phyloP scores from a whole-genome alignment of 1,140 invertebrate genomes.

The Maniola jurtina region DNA sequence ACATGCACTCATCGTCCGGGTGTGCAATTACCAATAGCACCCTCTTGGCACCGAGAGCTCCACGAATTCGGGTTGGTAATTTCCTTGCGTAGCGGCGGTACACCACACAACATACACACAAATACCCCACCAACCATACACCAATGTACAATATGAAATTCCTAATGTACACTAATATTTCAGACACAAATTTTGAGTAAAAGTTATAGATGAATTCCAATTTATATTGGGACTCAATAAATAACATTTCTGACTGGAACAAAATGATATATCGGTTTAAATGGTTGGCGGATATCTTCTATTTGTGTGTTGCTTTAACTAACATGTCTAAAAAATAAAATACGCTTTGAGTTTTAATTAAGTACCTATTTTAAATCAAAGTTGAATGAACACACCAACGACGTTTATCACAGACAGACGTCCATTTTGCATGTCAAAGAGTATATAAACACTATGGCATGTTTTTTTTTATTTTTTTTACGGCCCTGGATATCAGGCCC shows the following conservation, averaged over 20 bases:
- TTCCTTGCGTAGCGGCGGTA: constrained; percentile 68
- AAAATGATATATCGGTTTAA: constrained; percentile 13
- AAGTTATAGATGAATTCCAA: constrained; percentile 58
- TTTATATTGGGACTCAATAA: constrained; percentile 44
- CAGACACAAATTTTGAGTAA: constrained; percentile 61
- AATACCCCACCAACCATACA: constrained; percentile 65
- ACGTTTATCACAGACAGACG: too few relatives aligned
- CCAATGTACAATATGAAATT: constrained; percentile 68
- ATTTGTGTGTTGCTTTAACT: constrained; percentile 10
- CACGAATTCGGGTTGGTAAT: constrained; percentile 59
- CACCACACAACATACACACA: constrained; percentile 65
- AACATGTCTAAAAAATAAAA: not conserved
- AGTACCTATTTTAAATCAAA: not conserved
- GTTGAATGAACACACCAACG: not conserved
- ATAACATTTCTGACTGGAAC: constrained; percentile 72
- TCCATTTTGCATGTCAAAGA: too few relatives aligned
- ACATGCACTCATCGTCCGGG: constrained; percentile 99
- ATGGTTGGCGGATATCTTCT: not conserved
- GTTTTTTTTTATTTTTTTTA: too few relatives aligned
- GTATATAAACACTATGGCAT: too few relatives aligned
- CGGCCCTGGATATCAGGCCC: too few relatives aligned
- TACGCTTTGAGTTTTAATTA: not conserved
- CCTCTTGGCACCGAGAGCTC: constrained; percentile 73
- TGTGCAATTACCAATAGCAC: constrained; percentile 94
- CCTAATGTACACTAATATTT: constrained; percentile 60